Percentiles rank a stretch among this genome's conserved stretches.
These are phyloP conservation scores for Sturnus vulgaris DNA, from an alignment of 2,113 vertebrate genomes.

Conservation along the genomic window DNA sequence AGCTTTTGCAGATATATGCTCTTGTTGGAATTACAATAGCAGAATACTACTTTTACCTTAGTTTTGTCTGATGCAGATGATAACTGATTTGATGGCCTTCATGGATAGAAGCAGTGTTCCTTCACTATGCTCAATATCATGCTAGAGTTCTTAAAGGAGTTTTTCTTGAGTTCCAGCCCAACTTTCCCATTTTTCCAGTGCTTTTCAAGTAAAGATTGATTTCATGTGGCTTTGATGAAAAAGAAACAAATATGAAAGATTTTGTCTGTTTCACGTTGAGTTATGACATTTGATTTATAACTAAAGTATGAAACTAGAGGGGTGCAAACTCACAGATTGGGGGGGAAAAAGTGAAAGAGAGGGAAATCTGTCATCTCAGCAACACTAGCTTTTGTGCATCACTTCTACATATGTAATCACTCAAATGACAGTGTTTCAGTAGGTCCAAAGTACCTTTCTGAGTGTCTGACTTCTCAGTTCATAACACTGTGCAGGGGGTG, in stretches of 20 bases:
- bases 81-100: not conserved
- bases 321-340: slow-evolving; percentile 22
- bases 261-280: not conserved
- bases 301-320: not conserved
- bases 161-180: not conserved
- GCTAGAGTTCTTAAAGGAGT: not conserved
- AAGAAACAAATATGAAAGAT: not conserved
- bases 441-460: not conserved
- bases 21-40: not conserved
- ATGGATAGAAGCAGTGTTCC: not conserved
- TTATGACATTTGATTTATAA: not conserved
- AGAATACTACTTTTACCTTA: not conserved
- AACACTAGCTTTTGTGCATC: not conserved
- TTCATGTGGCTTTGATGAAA: not conserved
- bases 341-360: not conserved
- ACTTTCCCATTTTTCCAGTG: not conserved
- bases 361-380: not conserved
- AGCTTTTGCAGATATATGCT: not conserved
- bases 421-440: slow-evolving; percentile 56
- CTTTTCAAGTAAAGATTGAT: not conserved
- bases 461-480: not conserved
- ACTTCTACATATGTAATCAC: slow-evolving; percentile 55
- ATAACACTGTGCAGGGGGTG: not conserved
- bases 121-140: not conserved
- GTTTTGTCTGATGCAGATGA: not conserved